Evolutionary conservation across 2,797 vertebrate species (phyloP), one percentile per base, ranked within the genome.

Genomic region (Paramormyrops hopkinsi): DNA sequence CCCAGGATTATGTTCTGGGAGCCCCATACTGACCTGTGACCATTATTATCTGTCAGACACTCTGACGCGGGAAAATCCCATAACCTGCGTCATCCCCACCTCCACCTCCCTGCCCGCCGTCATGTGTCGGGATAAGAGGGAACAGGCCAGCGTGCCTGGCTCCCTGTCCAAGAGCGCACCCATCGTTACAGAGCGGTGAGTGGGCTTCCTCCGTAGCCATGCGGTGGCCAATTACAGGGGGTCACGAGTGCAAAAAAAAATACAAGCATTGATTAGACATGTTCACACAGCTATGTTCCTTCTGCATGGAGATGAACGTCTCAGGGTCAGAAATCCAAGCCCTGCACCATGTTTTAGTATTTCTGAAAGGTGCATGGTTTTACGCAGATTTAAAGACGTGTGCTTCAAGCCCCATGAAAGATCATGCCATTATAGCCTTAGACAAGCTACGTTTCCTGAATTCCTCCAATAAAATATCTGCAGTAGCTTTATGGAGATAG

Each of bases 181-280:
- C 0, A 90, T 96, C 88, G 93, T 93, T 87, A 93, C 93, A 54
- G 98, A 98, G 92, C 97, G 97, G 98, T 99, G 92, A 73, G 54
- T 22, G 29, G 25, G 11, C 11, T 56, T 50, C 44, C 1, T 25
- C 4, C 4, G 82, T 17, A 2, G 22, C 44, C 46, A 12, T 25
- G 46, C 25, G 2, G 22, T n/a, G 41, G 41, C 41, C 12, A 6
- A 0, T 79, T 79, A 6, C 1, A 9, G 22, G 59, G 69, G 73
- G 37, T 79, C 37, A n/a, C 6, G 4, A 8, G 73, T 7, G 33
- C 73, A 44, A 17, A 79, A 44, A 76, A 33, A 41, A 76, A 37
- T 17, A 2, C 14, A 2, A 19, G 69, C 14, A 41, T 41, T 37
- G 33, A 41, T 44, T 41, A 5, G 73, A 76, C 12, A 76, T 17